phyloP scores from a whole-genome alignment of 2,113 vertebrate genomes.

The Cebus imitator region DNA sequence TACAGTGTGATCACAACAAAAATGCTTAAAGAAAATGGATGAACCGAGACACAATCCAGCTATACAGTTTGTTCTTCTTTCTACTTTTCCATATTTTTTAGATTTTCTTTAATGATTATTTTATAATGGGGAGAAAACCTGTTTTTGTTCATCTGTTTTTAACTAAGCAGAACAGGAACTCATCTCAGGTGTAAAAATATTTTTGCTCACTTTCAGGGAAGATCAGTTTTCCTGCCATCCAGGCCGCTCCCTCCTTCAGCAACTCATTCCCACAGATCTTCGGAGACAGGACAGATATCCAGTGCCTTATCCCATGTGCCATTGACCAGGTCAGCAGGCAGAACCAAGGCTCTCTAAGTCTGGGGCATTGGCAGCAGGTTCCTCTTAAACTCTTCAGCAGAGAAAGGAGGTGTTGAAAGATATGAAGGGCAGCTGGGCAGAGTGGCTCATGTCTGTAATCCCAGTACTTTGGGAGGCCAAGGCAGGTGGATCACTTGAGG shows the following conservation, averaged over 20 bases:
- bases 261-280: constrained; percentile 97
- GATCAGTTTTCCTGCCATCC: constrained; percentile 97
- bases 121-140: neutral
- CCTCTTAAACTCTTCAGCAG: accelerated
- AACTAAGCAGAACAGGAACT: accelerated
- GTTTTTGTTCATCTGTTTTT: neutral
- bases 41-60: accelerated
- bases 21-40: no score
- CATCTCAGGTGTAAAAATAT: accelerated
- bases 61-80: accelerated
- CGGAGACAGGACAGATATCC: constrained; percentile 88
- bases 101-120: accelerated
- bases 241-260: constrained; percentile 97
- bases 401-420: no score
- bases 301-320: constrained; percentile 97
- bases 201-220: constrained; percentile 88
- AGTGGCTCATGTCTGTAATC: no score
- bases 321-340: constrained; percentile 93
- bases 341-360: accelerated
- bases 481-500: no score
- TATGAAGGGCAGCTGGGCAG: accelerated
- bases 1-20: accelerated
- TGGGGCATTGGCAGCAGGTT: no score
- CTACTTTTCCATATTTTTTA: neutral
- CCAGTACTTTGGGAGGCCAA: no score